Conservation (phyloP, 2,113 vertebrate genomes). For the Lepus americanus region DNA sequence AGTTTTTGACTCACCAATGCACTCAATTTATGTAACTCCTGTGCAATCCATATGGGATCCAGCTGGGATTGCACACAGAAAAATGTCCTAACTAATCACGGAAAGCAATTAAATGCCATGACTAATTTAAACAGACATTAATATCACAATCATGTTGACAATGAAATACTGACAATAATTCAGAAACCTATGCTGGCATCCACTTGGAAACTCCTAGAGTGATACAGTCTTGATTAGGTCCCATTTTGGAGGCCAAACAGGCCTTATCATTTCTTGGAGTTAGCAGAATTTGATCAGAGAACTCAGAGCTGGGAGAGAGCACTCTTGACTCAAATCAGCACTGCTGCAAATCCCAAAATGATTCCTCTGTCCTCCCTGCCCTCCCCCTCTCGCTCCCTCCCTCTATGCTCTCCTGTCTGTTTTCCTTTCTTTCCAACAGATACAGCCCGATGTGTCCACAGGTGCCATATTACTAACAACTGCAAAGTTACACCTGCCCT, state of each 20-base stretch:
- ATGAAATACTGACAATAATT: slow-evolving; percentile 41
- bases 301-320: not conserved
- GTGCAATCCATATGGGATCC: not conserved
- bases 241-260: not conserved
- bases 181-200: slow-evolving; percentile 5
- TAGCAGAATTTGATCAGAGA: slow-evolving; percentile 9
- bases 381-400: not conserved
- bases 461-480: not conserved
- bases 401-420: not conserved
- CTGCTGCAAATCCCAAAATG: not conserved
- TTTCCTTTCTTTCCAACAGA: slow-evolving; percentile 6
- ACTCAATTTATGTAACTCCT: not conserved
- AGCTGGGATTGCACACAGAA: not conserved
- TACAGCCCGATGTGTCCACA: not conserved
- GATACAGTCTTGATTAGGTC: not conserved
- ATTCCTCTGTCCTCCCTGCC: not conserved
- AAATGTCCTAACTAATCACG: slow-evolving; percentile 50
- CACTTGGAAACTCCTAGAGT: slow-evolving; percentile 1
- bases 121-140: slow-evolving; percentile 43
- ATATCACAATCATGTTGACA: slow-evolving; percentile 13
- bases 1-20: not conserved
- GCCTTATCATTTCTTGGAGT: not conserved
- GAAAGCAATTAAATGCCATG: slow-evolving; percentile 23
- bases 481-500: not conserved
- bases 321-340: not conserved